Percentiles rank a stretch among this genome's conserved stretches.
Evolutionary conservation across 2,113 vertebrate species (phyloP).

Genomic region (Coturnix japonica): DNA sequence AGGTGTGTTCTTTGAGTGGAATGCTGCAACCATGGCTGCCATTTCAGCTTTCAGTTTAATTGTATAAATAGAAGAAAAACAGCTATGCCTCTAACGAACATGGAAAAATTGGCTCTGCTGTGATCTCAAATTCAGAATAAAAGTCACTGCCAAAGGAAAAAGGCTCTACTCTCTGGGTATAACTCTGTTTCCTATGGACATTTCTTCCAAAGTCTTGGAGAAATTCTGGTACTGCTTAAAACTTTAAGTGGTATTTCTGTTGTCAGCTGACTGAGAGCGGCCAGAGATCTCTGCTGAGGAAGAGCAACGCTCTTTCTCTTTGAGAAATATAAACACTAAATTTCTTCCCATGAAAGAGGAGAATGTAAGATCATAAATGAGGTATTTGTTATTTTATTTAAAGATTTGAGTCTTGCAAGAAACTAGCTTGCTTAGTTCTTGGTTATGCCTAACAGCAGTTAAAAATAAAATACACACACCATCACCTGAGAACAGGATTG

Average conservation of each 20-base stretch:
- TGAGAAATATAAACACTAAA: neutral
- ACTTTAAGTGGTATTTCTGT: neutral
- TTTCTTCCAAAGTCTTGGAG: neutral
- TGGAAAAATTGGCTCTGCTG: neutral
- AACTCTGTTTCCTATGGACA: neutral
- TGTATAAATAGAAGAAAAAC: neutral
- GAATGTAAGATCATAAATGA: neutral
- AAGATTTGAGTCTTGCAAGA: neutral
- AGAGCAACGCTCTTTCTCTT: neutral
- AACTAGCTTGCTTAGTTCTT: neutral
- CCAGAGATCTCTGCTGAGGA: neutral
- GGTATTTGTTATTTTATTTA: neutral
- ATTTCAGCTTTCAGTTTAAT: neutral
- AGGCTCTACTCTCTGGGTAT: neutral
- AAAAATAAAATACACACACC: fast-evolving
- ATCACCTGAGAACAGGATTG: neutral
- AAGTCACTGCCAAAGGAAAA: neutral
- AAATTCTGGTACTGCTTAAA: neutral
- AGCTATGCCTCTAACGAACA: neutral
- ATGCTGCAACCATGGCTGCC: neutral
- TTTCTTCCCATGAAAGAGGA: neutral
- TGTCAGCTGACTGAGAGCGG: neutral
- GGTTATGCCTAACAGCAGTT: neutral
- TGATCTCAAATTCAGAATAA: neutral
- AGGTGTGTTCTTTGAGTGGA: neutral